These are phyloP conservation scores for Megalonaias nervosa DNA, from an alignment of 1,140 invertebrate species.

Conservation along the genomic window DNA sequence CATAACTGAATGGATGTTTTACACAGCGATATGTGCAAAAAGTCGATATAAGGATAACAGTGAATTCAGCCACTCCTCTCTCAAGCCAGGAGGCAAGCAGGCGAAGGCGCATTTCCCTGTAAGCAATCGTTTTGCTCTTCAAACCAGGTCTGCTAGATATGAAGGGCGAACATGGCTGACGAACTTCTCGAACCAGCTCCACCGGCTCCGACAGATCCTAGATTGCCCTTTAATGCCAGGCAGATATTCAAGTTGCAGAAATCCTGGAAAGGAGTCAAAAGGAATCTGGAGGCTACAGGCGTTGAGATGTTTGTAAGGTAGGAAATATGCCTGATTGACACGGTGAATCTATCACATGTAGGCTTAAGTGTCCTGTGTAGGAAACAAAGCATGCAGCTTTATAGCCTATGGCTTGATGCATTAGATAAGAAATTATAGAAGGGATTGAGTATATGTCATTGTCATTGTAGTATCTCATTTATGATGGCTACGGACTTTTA, in stretches of 20 bases:
- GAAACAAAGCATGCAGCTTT: too few relatives aligned
- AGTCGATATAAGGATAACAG: slow-evolving; percentile 11
- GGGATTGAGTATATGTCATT: too few relatives aligned
- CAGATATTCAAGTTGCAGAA: slow-evolving; percentile 68
- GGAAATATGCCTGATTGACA: slow-evolving; percentile 2
- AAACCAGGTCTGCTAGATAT: background rate
- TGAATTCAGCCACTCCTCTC: slow-evolving; percentile 1
- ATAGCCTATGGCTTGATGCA: too few relatives aligned
- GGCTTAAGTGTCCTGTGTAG: too few relatives aligned
- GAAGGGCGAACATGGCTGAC: slow-evolving; percentile 50
- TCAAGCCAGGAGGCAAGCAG: slow-evolving; percentile 19
- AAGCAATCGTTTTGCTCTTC: slow-evolving; percentile 12
- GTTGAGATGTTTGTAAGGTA: slow-evolving; percentile 69
- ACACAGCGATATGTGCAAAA: background rate
- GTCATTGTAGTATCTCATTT: too few relatives aligned
- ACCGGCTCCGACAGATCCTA: slow-evolving; percentile 58
- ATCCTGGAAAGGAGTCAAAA: slow-evolving; percentile 69
- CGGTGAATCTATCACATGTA: background rate
- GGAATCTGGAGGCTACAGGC: slow-evolving; percentile 63
- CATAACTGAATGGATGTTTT: slow-evolving; percentile 8
- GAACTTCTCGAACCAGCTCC: slow-evolving; percentile 50
- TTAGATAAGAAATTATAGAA: too few relatives aligned
- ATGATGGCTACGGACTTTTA: too few relatives aligned
- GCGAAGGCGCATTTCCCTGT: slow-evolving; percentile 33
- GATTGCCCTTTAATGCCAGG: slow-evolving; percentile 59